Base-by-base conservation (phyloP, 2,888 invertebrate species). In the Lottia scabra region DNA sequence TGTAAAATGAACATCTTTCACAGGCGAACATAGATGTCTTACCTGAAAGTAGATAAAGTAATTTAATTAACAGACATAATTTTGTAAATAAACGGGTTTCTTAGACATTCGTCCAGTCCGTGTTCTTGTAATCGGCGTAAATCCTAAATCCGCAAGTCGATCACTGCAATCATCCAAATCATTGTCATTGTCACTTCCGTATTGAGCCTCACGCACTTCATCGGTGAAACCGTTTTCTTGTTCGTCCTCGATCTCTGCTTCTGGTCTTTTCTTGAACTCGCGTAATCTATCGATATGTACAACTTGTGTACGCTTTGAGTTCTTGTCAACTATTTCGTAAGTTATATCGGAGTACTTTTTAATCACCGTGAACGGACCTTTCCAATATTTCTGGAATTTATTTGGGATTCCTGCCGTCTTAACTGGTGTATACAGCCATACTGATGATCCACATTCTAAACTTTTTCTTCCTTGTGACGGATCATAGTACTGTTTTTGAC, bases 341-440 rank as follows among this genome's bases (percentile, higher is more conserved):
- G 56, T 56, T 16, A 19, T 56, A 15, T 56, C 56, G 1, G 56
- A 56, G 16, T 56, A 56, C 19, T 56, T 56, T 19, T 56, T 56
- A 12, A 56, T 43, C 8, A 68, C 64, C 6, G 6, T 13, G 27
- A 64, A 68, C 2, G 68, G 72, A n/a, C 71, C 67, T 12, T 38
- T 38, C 71, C 71, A 67, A 63, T 62, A 66, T n/a, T 67, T 43
- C 27, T 63, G 67, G 16, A 72, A 65, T 30, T 68, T 72, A 15
- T 64, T 45, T 26, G 56, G 63, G 48, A 63, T 64, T 16, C 65
- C 56, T 38, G 38, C 13, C 10, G 44, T 46, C n/a, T 65, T 70
- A 0, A 46, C 45, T 30, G 70, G 65, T 12, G 56, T 38, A 46
- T 70, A 65, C 30, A 70, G 10, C 30, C 30, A 70, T 3, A 65